These are phyloP conservation scores for Microtus ochrogaster DNA, from an alignment of 2,113 vertebrate genomes.

Conservation along the genomic window DNA sequence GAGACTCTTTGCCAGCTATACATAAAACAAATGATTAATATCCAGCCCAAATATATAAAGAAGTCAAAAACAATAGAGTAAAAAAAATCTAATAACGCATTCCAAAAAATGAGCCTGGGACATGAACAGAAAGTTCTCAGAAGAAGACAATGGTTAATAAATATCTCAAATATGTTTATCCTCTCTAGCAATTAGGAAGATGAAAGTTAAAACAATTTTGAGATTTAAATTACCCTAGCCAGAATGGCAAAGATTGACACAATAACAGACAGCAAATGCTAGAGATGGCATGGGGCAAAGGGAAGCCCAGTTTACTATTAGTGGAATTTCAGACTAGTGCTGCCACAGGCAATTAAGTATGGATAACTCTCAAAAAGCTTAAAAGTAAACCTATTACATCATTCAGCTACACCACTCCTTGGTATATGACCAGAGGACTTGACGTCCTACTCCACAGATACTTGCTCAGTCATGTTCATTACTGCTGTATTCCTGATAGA, in stretches of 20 bases:
- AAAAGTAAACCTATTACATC: background rate
- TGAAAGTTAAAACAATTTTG: background rate
- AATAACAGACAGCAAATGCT: background rate
- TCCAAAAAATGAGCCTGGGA: background rate
- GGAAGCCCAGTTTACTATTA: background rate
- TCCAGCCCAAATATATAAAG: background rate
- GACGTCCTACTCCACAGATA: background rate
- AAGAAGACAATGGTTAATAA: background rate
- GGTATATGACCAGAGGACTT: background rate
- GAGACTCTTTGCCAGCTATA: background rate
- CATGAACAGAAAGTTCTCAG: background rate
- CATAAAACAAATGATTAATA: background rate
- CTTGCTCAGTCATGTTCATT: background rate
- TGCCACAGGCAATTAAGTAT: too few relatives aligned
- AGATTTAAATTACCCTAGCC: background rate
- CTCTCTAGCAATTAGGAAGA: background rate
- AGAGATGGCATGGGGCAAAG: background rate
- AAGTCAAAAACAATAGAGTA: background rate
- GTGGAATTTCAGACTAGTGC: background rate
- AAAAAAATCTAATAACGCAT: background rate
- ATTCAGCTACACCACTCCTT: background rate
- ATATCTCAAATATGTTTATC: background rate
- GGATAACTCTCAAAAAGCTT: background rate
- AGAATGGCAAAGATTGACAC: background rate
- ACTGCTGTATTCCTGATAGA: background rate